phyloP scores from a whole-genome alignment of 2,888 invertebrate genomes.

The Venustoraphidia nigricollis region DNA sequence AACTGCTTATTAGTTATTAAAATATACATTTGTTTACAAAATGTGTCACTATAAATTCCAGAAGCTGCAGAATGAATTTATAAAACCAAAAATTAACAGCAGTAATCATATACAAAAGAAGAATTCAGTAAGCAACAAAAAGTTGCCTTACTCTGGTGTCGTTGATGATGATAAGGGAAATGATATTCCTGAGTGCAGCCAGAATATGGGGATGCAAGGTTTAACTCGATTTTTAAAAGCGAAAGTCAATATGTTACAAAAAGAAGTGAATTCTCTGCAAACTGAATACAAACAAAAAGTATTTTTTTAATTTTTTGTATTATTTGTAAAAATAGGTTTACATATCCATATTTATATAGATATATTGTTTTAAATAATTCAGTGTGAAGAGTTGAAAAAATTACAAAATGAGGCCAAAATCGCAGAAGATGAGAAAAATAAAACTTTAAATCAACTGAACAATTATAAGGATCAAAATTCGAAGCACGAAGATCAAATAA shows the following conservation, averaged over 20 bases:
- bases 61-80: background rate
- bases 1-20: background rate
- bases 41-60: background rate
- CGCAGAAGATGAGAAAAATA: slow-evolving; percentile 24
- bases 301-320: background rate
- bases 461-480: slow-evolving; percentile 18
- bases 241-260: slow-evolving; percentile 22
- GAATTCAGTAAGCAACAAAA: background rate
- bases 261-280: slow-evolving; percentile 20
- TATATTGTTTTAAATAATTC: slow-evolving; percentile 7
- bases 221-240: slow-evolving; percentile 22
- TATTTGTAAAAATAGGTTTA: background rate
- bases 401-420: slow-evolving; percentile 20
- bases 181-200: slow-evolving; percentile 15
- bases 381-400: slow-evolving; percentile 24
- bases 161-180: slow-evolving; percentile 3
- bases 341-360: background rate
- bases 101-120: slow-evolving; percentile 7
- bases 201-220: slow-evolving; percentile 22
- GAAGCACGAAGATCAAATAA: slow-evolving; percentile 22
- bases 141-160: background rate
- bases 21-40: background rate
- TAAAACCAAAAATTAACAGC: background rate
- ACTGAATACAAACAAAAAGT: slow-evolving; percentile 21
- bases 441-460: slow-evolving; percentile 23